These are phyloP conservation scores for Phrynosoma platyrhinos DNA, from an alignment of 2,113 vertebrate genomes.

Conservation along the genomic window DNA sequence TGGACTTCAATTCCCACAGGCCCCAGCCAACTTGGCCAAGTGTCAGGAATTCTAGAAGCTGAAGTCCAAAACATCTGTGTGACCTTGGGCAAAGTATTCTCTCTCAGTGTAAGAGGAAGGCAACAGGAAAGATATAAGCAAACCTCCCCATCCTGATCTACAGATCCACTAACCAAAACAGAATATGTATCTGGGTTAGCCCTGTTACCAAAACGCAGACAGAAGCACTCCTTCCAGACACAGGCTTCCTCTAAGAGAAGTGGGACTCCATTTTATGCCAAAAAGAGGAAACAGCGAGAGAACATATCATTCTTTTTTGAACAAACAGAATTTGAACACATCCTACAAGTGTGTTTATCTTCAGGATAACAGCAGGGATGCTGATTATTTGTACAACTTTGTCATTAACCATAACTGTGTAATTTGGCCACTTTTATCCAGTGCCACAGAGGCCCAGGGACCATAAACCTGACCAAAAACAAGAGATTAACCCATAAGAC, in stretches of 20 bases:
- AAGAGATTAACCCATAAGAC: slow-evolving; percentile 33
- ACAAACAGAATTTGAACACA: not conserved
- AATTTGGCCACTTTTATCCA: slow-evolving; percentile 68
- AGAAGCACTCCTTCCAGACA: not conserved
- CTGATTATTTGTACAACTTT: slow-evolving; percentile 70
- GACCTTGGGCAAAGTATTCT: too few relatives aligned
- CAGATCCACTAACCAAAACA: not conserved
- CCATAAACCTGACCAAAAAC: slow-evolving; percentile 50
- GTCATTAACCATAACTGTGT: slow-evolving; percentile 67
- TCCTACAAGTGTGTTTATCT: slow-evolving; percentile 59
- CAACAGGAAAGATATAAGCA: too few relatives aligned
- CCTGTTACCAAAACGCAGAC: too few relatives aligned
- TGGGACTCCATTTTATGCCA: slow-evolving; percentile 13
- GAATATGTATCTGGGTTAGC: not conserved
- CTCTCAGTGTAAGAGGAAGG: too few relatives aligned
- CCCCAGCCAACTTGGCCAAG: too few relatives aligned
- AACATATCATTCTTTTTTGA: not conserved
- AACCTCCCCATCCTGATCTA: rapidly evolving
- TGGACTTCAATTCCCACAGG: too few relatives aligned
- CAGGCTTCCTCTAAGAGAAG: not conserved
- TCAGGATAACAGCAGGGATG: slow-evolving; percentile 60
- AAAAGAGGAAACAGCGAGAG: not conserved
- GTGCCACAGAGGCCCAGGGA: slow-evolving; percentile 62
- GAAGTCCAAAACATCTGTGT: too few relatives aligned
- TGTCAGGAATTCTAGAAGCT: too few relatives aligned